Percentiles rank a stretch among this genome's conserved stretches.
Evolutionary conservation across 2,113 vertebrate species (phyloP).

Genomic region (Chelonoidis abingdonii): DNA sequence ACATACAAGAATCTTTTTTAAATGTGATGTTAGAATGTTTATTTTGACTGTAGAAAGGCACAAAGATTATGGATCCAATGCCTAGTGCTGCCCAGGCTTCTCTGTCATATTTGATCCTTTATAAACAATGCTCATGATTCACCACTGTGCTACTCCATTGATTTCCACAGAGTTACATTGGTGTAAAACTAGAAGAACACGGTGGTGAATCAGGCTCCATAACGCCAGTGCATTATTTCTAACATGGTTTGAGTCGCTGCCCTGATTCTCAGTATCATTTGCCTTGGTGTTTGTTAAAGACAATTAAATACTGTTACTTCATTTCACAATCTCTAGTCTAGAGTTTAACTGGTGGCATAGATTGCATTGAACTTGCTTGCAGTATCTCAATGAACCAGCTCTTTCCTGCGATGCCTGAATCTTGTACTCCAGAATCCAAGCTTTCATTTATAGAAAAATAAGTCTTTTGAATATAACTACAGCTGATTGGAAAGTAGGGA

Average conservation of each 20-base stretch:
- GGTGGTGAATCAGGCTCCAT: background rate
- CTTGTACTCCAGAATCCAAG: background rate
- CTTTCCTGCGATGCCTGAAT: background rate
- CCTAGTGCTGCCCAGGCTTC: background rate
- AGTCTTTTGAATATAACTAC: background rate
- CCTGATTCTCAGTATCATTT: background rate
- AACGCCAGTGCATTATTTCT: background rate
- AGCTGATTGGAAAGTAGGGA: background rate
- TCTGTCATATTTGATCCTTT: fast-evolving
- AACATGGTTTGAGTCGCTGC: background rate
- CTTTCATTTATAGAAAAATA: background rate
- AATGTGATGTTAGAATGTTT: background rate
- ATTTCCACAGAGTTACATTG: background rate
- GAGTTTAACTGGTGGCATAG: background rate
- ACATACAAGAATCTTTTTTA: background rate
- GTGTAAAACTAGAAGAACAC: background rate
- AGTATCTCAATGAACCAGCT: background rate
- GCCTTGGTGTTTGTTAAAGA: background rate
- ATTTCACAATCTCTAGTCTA: background rate
- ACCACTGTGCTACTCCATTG: background rate
- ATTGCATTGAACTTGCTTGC: background rate
- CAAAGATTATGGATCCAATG: background rate
- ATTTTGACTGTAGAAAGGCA: background rate
- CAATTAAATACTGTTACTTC: background rate
- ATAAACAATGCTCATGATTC: background rate